These are phyloP conservation scores for Sinodicranocentrus sp. DNA, from an alignment of 2,888 invertebrate genomes.

Conservation along the genomic window DNA sequence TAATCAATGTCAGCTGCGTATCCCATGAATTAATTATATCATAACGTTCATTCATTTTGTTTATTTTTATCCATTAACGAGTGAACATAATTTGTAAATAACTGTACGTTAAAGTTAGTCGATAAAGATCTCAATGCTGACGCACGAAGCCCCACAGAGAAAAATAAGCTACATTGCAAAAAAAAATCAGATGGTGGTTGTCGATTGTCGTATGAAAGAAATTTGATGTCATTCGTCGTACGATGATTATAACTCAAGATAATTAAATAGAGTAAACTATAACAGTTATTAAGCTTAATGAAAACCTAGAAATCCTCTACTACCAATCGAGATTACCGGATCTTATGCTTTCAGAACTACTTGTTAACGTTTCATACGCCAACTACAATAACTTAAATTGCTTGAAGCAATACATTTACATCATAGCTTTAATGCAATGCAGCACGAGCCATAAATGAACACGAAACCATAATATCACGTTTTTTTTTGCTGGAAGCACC, in stretches of 20 bases:
- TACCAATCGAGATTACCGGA: neutral
- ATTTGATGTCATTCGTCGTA: neutral
- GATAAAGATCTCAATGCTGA: slow-evolving; percentile 12
- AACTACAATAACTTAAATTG: neutral
- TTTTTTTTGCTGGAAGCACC: slow-evolving; percentile 34
- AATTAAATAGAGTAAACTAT: too few species aligned
- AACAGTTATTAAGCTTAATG: too few species aligned
- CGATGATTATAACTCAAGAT: too few species aligned
- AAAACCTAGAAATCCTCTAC: neutral
- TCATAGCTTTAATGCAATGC: slow-evolving; percentile 38
- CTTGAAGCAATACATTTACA: slow-evolving; percentile 13
- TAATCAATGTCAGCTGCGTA: too few species aligned
- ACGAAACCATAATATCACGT: neutral
- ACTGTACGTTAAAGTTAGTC: too few species aligned
- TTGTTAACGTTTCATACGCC: neutral
- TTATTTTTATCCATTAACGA: too few species aligned
- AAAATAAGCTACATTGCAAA: neutral
- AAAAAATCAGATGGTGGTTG: neutral
- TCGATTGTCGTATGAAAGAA: neutral
- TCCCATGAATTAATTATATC: too few species aligned
- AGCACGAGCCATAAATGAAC: slow-evolving; percentile 54
- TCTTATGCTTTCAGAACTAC: neutral
- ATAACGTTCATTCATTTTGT: too few species aligned
- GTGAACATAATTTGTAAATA: too few species aligned
- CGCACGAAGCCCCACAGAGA: slow-evolving; percentile 11